A percentile compares a stretch with the other conserved stretches of the same genome.
Conservation (phyloP, 2,797 vertebrate species). For the Aratinga solstitialis region DNA sequence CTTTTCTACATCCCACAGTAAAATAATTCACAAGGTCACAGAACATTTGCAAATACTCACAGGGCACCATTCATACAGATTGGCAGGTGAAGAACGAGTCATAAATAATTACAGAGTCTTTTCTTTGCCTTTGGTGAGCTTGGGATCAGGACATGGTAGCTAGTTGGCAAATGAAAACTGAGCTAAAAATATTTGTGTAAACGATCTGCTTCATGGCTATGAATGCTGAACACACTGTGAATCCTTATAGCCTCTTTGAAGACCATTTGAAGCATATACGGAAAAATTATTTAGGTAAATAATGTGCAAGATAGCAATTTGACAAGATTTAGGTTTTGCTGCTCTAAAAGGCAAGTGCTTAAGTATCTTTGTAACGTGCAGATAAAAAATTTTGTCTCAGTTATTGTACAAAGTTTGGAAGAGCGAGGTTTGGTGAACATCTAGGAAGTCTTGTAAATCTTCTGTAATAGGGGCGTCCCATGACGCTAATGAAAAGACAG, state of each 20-base stretch:
- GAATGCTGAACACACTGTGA: not conserved
- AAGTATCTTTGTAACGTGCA: not conserved
- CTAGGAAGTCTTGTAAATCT: not conserved
- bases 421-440: not conserved
- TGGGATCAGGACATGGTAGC: not conserved
- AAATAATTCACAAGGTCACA: conserved; percentile 20
- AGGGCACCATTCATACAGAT: not conserved
- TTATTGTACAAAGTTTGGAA: accelerated
- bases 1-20: not conserved
- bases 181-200: conserved; percentile 32
- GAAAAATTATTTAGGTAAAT: conserved; percentile 19
- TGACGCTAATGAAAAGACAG: not conserved
- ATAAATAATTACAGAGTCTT: not conserved
- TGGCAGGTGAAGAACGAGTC: not conserved
- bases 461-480: not conserved
- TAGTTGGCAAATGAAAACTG: not conserved
- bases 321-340: not conserved
- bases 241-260: not conserved
- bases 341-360: not conserved
- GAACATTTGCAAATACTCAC: not conserved
- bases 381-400: not conserved
- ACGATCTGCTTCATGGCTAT: not conserved
- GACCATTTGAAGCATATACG: not conserved
- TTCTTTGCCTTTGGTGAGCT: not conserved
- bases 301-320: not conserved